Base-by-base conservation (phyloP, 1,140 invertebrate genomes). In the Drosophila pectinifera region DNA sequence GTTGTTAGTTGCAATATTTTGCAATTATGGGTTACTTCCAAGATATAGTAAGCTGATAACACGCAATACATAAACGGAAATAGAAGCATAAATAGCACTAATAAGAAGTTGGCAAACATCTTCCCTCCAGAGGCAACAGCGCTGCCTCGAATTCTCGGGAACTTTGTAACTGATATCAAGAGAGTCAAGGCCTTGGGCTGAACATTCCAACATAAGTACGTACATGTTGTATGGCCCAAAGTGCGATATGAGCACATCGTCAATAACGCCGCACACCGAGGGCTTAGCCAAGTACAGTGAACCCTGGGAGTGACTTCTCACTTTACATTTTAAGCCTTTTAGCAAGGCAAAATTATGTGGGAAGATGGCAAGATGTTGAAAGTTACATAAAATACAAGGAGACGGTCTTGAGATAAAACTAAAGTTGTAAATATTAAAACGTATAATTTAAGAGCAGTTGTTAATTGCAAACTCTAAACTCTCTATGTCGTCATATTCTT, bases 171-270 rank as follows among this genome's bases (percentile, higher is more conserved):
- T 42, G 67, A 70, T 70, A 70, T 70, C 48, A 43, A 53, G 24
- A 45, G 18, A 13, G 48, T 36, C 46, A 10, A 56, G 64, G 56
- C 67, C 67, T 70, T 70, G 67, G 49, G 41, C 13, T 28, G 18
- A 31, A 70, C 49, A 70, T 70, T 70, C 64, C 67, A 70, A 45
- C 67, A 69, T 24, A 48, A 22, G 36, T 41, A 61, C n/a, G 14
- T 59, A 59, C 38, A 22, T 34, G 39, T 39, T 34, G 26, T 39
- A 16, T 61, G 43, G 26, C 39, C 36, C 28, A 61, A 34, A 68
- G 64, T 70, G 49, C 26, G 64, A 70, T 69, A 69, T 38, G 48
- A 69, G 64, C 49, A 69, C 56, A 69, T 70, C 67, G 39, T 34
- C 49, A 70, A 45, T 68, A 56, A 55, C 67, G 24, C n/a, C 49